These are phyloP conservation scores for Dione juno DNA, from an alignment of 2,888 invertebrate species.

Conservation along the genomic window DNA sequence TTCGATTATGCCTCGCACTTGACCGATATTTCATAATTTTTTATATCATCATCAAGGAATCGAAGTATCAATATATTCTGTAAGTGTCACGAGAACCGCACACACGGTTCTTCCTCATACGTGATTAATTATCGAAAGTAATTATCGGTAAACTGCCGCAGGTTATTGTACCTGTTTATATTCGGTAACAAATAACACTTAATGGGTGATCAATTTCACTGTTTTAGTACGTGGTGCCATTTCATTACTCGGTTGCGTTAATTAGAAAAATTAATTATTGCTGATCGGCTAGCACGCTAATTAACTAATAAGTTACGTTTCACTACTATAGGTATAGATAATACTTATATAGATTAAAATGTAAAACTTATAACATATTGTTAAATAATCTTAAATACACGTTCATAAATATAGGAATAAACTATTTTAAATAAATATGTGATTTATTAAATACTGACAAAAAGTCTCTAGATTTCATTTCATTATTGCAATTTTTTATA, in stretches of 20 bases:
- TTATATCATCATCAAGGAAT: no score
- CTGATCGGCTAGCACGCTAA: slow-evolving; percentile 1
- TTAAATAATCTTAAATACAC: background rate
- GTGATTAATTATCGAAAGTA: slow-evolving; percentile 34
- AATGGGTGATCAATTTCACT: slow-evolving; percentile 42
- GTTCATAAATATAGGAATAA: no score
- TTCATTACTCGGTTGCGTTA: slow-evolving; percentile 36
- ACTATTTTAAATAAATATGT: no score
- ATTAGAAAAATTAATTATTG: slow-evolving; percentile 39
- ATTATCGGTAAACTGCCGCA: slow-evolving; percentile 37
- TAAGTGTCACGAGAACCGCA: background rate
- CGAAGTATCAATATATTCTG: background rate
- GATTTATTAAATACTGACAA: background rate
- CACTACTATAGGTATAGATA: background rate
- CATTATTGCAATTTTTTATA: background rate
- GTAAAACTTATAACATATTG: background rate
- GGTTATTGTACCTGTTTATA: slow-evolving; percentile 36
- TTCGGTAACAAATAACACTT: slow-evolving; percentile 41
- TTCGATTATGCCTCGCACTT: no score
- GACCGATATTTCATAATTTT: no score
- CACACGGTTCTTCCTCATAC: slow-evolving; percentile 28
- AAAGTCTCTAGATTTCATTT: background rate
- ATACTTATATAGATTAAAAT: no score
- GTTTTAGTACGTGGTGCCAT: slow-evolving; percentile 33
- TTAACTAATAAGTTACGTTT: background rate